Base-by-base conservation (phyloP, 2,888 invertebrate genomes). In the Cephus pygmeus region DNA sequence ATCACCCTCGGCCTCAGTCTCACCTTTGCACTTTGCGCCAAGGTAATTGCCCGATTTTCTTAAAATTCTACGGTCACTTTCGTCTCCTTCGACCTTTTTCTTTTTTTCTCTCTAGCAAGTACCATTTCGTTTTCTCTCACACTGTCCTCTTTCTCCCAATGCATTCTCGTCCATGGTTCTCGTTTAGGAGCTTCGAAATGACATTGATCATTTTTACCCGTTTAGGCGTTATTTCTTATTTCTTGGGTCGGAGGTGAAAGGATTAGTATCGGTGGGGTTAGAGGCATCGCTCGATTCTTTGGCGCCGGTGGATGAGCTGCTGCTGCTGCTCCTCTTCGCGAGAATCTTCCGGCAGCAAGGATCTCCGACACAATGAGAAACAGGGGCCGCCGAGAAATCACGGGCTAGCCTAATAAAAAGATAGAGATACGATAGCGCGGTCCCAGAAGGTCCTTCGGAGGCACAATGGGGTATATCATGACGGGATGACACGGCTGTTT, bases 401-500 rank as follows among this genome's bases (percentile, higher is more conserved):
- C 79, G 83, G 82, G 81, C 75, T 78, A 82, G 83, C 85, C 88
- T 87, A 89, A 90, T 89, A 88, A 89, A 89, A 89, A 88, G 88
- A 89, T 88, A 86, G 82, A 85, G 83, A 79, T 86, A 85, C 83
- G 82, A 86, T 88, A 87, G 88, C 88, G 87, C 87, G 86, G 87
- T 87, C 86, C 87, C 87, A 88, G 88, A 89, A 88, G 88, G 88
- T 88, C 89, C 87, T 85, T 85, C 86, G 85, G 80, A 83, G 84
- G 85, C 85, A 90, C 89, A 90, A 90, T 89, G 86, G 89, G 87
- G 88, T 87, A 87, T 90, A 90, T 90, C 90, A 88, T 89, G 88
- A 85, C 87, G 85, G 86, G 88, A 90, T 90, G 90, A 90, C 88
- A 90, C 85, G 87, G 90, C 90, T 87, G 84, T 90, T 90, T 90